Percentiles rank a stretch among this genome's conserved stretches.
These are phyloP conservation scores for Pelobates cultripes DNA, from an alignment of 2,797 vertebrate genomes.

Conservation along the genomic window DNA sequence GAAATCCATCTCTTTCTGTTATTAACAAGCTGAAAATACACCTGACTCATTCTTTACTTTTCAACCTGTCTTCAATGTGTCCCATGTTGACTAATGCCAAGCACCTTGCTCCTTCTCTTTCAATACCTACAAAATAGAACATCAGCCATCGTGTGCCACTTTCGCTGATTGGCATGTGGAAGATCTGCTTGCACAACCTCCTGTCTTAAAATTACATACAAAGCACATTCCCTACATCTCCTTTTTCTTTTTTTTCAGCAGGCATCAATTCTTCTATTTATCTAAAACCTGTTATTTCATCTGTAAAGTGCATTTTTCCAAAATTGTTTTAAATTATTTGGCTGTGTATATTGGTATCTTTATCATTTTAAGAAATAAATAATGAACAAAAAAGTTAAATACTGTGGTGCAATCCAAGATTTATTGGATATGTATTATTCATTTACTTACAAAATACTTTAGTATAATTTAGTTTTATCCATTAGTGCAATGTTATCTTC, in stretches of 20 bases:
- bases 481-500: no score
- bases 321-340: not conserved
- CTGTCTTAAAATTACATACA: slow-evolving; percentile 1
- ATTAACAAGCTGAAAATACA: slow-evolving; percentile 23
- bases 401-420: no score
- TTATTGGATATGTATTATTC: no score
- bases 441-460: no score
- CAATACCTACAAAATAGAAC: slow-evolving; percentile 27
- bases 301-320: slow-evolving; percentile 1
- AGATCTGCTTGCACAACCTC: slow-evolving; percentile 4
- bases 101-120: slow-evolving; percentile 15
- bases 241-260: not conserved
- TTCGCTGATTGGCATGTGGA: slow-evolving; percentile 1
- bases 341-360: not conserved
- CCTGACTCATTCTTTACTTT: slow-evolving; percentile 29
- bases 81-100: slow-evolving; percentile 22
- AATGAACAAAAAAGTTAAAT: no score
- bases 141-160: slow-evolving; percentile 16
- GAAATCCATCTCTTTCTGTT: slow-evolving; percentile 11
- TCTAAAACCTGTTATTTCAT: not conserved
- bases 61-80: slow-evolving; percentile 42
- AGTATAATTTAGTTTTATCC: no score
- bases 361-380: no score
- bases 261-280: not conserved
- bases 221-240: not conserved